Base-by-base conservation (phyloP, 64 coral and sea anemone genomes). In the Hydrozoanthus tunicans region DNA sequence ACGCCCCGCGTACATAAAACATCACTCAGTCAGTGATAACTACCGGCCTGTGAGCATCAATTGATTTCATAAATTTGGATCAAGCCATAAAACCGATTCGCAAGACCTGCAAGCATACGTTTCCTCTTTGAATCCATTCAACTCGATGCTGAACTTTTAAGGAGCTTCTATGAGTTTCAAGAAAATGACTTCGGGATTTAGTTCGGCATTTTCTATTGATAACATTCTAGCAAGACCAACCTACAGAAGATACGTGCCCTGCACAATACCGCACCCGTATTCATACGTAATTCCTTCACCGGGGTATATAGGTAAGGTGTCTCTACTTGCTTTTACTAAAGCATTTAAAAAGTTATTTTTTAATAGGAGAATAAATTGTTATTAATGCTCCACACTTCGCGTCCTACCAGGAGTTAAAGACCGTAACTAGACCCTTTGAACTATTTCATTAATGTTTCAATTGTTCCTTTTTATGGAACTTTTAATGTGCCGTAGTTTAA, bases 131-230 rank as follows among this genome's bases (percentile, higher is more conserved):
- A 52, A 76, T 76, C 5, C 27, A 14, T 4, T 59, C 23, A 54
- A 56, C 51, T 88, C 61, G 84, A 24, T 17, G 68, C 53, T 73
- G 83, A 43, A 7, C 13, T 58, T 56, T 69, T 56, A 5, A 5
- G 7, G 65, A 43, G 56, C 13, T 23, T 57, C 9, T 56, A 75
- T 88, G 84, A 88, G 84, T 75, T 74, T 79, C 70, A 63, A n/a
- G 52, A 75, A 60, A 53, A 97, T 94, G 71, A 81, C 82, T 73
- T 94, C 95, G 51, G 75, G 89, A 25, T 97, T 97, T 56, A 93
- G 83, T 58, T 99, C 97, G 17, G 95, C 97, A 62, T 99, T 99
- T 55, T 94, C 94, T 51, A 99, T 99, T 83, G 97, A 99, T 68
- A 99, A 93, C 73, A 99, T 99, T 80, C 90, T 99, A 60, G 91